A percentile compares a stretch with the other conserved stretches of the same genome.
phyloP scores from a whole-genome alignment of 2,888 invertebrate species.

The Pycnomerus fuliginosus region DNA sequence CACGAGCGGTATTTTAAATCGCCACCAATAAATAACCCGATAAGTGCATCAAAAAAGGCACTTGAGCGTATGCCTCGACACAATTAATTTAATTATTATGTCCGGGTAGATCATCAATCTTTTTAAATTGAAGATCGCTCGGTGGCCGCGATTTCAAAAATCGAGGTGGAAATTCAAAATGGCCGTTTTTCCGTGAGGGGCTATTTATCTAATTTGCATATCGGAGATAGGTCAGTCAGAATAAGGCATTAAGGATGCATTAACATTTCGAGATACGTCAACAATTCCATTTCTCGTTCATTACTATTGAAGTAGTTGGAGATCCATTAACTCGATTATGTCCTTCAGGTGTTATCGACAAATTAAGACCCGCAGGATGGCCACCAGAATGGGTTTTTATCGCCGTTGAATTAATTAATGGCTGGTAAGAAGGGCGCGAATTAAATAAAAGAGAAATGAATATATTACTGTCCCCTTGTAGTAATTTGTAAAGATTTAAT shows the following conservation, averaged over 20 bases:
- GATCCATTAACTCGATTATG: slow-evolving; percentile 16
- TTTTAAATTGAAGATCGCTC: no score
- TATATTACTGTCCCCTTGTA: slow-evolving; percentile 26
- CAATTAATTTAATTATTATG: no score
- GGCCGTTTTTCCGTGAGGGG: no score
- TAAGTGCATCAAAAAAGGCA: no score
- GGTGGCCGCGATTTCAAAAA: no score
- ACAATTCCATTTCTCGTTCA: slow-evolving; percentile 9
- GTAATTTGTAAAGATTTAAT: slow-evolving; percentile 30
- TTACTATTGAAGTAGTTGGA: slow-evolving; percentile 6
- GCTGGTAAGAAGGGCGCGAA: slow-evolving; percentile 1
- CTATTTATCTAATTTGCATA: no score
- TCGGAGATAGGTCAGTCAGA: no score
- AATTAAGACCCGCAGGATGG: slow-evolving; percentile 5
- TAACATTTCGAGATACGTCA: slow-evolving; percentile 13
- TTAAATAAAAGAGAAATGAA: not conserved
- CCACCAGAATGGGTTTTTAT: not conserved
- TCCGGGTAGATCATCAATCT: no score
- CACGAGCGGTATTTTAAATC: no score
- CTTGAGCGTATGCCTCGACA: no score
- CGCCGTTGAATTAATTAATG: not conserved
- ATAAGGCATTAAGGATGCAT: slow-evolving; percentile 14
- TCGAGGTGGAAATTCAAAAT: no score
- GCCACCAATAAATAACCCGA: no score
- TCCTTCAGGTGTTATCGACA: slow-evolving; percentile 6